Evolutionary conservation across 2,113 vertebrate genomes (phyloP), one percentile per base, ranked within the genome.

Genomic region (Microtus montanus): DNA sequence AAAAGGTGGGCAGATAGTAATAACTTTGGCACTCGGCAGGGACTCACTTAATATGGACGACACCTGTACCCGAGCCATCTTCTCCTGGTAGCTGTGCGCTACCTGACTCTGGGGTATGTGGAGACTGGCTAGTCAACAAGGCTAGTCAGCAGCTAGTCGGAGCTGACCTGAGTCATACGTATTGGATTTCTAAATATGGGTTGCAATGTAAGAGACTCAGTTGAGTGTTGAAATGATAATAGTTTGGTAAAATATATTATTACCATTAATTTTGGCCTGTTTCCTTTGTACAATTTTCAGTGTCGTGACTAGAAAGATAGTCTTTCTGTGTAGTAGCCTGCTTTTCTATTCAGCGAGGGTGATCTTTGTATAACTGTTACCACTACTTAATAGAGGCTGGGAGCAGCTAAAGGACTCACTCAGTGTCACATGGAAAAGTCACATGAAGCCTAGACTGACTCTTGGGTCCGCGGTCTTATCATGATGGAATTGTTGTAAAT

Each of bases 281-380:
- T 92, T 70, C 58, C 66, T 63, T 95, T 95, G 73, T 95, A 41
- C 24, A 47, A 74, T 33, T 49, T 44, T 33, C 58, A 71, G 22
- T 52, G 30, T 7, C 68, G 20, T 71, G 74, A 47, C n/a, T 78
- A 47, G 89, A 38, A 47, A 44, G 75, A 28, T 26, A 74, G 54
- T 30, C 35, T 79, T 82, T 14, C 54, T 38, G 7, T 2, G 24
- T 20, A 28, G 2, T 52, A 83, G 8, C 52, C 6, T 58, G 22
- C 22, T 41, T 73, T 74, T 54, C 86, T 88, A 61, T 6, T 52
- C 17, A 74, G 28, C 20, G 70, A 61, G 86, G 14, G 49, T 11
- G 28, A 63, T 63, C 35, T 90, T 52, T 61, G 1, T 22, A 2
- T 66, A 70, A 79, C 41, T 38, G 35, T 61, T 71, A 44, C 33